Evolutionary conservation across 2,113 vertebrate species (phyloP), one percentile per base, ranked within the genome.

Genomic region (Carassius gibelio): DNA sequence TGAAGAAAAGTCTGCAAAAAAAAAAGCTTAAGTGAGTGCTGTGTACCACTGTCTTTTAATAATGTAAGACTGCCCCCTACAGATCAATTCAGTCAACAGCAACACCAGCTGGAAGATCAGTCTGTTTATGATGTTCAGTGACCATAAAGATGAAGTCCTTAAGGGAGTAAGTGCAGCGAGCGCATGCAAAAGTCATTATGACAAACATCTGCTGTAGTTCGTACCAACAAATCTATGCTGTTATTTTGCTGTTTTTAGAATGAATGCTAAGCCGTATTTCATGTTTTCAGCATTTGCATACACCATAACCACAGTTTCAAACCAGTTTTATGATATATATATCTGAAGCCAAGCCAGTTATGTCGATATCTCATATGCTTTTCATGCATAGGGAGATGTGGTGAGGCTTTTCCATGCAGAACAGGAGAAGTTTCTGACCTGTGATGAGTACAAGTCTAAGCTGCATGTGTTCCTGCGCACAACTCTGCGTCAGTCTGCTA

Each of bases 361-460:
- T 50, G 72, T 15, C 23, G 13, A 26, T 14, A 15, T 75, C 17
- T 66, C n/a, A 7, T 72, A 45, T 45, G 42, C 9, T 48, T 3
- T 48, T 48, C 45, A 48, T 48, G 45, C 55, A 17, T 91, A 99
- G 98, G 98, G 98, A 3, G 98, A 99, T 0, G 98, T 99, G 83
- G 98, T 99, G 42, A 95, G 98, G 62, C 91, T 99, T 82, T 99
- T 99, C 91, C 98, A 99, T 0, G 98, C 98, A 0, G 98, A 99
- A 93, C 98, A 99, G 93, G 98, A 99, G 89, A 99, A 99, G 94
- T 99, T 99, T 89, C 94, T 99, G 86, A 99, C 98, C 0, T 99
- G 98, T 0, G 98, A 99, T 0, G 97, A 98, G 89, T 99, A 99
- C 91, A 97, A 95, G 86, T 91, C 91, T 90, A 96, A 95, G 84